Percentiles rank a stretch among this genome's conserved stretches.
Evolutionary conservation across 2,113 vertebrate species (phyloP).

Genomic region (Catharus fuscescens): DNA sequence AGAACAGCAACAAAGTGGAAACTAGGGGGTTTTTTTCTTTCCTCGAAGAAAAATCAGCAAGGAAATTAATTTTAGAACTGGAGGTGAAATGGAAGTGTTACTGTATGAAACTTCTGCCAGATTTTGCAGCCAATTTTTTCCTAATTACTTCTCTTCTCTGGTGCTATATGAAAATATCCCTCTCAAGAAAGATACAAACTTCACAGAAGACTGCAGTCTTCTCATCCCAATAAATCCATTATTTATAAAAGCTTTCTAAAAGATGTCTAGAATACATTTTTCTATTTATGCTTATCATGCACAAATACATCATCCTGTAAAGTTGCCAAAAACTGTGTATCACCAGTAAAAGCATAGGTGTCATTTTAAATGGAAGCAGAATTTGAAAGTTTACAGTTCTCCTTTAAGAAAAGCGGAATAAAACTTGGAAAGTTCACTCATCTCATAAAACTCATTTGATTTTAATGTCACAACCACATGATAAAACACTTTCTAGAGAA

Average conservation of each 20-base stretch:
- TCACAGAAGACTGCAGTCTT: background rate
- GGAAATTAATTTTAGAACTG: background rate
- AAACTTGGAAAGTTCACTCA: background rate
- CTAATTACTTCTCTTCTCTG: background rate
- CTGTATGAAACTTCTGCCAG: background rate
- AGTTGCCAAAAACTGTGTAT: background rate
- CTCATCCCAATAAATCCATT: background rate
- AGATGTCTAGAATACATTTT: background rate
- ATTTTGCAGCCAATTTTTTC: background rate
- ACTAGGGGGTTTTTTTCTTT: background rate
- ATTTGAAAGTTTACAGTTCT: background rate
- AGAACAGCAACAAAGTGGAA: background rate
- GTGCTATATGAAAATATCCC: background rate
- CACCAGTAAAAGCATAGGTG: background rate
- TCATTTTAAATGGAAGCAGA: background rate
- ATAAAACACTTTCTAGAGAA: constrained; percentile 38
- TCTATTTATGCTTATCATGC: background rate
- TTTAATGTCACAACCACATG: constrained; percentile 22
- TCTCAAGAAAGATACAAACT: background rate
- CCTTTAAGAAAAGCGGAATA: background rate
- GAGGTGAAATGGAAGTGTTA: background rate
- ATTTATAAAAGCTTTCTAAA: background rate
- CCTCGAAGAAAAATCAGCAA: background rate
- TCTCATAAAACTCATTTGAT: constrained; percentile 10
- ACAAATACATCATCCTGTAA: background rate